Conservation (phyloP, 2,113 vertebrate genomes). For the Datnioides undecimradiatus region DNA sequence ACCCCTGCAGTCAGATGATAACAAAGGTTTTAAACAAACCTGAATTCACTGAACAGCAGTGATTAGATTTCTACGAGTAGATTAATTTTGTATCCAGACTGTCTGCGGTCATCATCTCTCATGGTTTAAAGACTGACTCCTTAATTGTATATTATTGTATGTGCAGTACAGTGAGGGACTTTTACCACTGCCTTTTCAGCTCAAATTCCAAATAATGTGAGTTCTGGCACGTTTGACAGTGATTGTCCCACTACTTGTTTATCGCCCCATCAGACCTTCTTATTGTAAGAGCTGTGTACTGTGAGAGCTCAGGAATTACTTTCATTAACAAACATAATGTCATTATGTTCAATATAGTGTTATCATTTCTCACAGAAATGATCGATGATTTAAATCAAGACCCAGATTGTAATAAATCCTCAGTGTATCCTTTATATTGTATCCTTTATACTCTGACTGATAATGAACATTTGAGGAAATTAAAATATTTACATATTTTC, state of each 20-base stretch:
- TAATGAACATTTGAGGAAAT: not conserved
- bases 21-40: not conserved
- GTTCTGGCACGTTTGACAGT: not conserved
- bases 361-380: not conserved
- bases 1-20: not conserved
- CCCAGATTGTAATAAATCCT: too few species aligned
- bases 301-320: not conserved
- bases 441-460: not conserved
- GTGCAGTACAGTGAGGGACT: not conserved
- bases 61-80: too few species aligned
- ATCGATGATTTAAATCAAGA: not conserved
- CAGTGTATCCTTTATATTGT: not conserved
- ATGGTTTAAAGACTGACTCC: not conserved
- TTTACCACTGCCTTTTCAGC: not conserved
- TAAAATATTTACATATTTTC: not conserved
- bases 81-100: too few species aligned
- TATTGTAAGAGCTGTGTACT: not conserved
- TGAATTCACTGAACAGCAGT: too few species aligned
- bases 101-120: not conserved
- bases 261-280: not conserved
- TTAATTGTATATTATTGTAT: not conserved
- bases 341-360: not conserved
- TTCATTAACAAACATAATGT: too few species aligned
- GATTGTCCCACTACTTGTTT: not conserved
- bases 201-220: not conserved